Base-by-base conservation (phyloP, 2,113 vertebrate species). In the Corythoichthys intestinalis region DNA sequence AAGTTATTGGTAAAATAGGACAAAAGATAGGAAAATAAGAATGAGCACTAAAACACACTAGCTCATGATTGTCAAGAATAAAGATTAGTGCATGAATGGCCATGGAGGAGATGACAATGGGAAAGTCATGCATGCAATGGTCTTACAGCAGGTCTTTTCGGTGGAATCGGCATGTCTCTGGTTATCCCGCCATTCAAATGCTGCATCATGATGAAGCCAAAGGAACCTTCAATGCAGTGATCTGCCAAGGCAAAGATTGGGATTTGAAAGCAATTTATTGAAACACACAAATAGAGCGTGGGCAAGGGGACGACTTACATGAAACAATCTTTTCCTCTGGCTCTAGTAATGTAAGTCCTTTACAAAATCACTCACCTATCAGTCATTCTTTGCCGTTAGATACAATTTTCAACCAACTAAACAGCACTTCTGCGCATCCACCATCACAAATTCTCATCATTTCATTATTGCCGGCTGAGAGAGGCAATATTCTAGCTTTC, bases 131-230 rank as follows among this genome's bases (percentile, higher is more conserved):
- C 67, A 70, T 48, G 69, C 38, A 44, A 69, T 44, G 66, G 47
- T 72, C 89, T 88, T 85, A 90, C 89, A 61, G 72, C 65, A 12
- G 82, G 80, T 85, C 67, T 81, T 6, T 76, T 82, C 17, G 75
- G 75, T 67, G 72, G 56, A 77, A 70, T 70, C 59, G 65, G 39
- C 52, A 47, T 17, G 69, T 76, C 75, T 81, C 67, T 71, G 70
- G 81, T 79, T 64, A 82, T 74, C 53, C 65, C 48, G 17, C 81
- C 70, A 64, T 67, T 77, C 70, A 48, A 74, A 54, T 77, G 72
- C 50, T 76, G 81, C 70, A 74, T 60, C 85, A 89, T 83, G 66
- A 15, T 79, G 79, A 74, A 65, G 20, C n/a, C 35, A 72, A 81
- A 71, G 73, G 66, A 73, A 72, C 67, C 66, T 67, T 63, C 62